phyloP scores from a whole-genome alignment of 2,797 vertebrate genomes.

The Heterohyrax brucei region DNA sequence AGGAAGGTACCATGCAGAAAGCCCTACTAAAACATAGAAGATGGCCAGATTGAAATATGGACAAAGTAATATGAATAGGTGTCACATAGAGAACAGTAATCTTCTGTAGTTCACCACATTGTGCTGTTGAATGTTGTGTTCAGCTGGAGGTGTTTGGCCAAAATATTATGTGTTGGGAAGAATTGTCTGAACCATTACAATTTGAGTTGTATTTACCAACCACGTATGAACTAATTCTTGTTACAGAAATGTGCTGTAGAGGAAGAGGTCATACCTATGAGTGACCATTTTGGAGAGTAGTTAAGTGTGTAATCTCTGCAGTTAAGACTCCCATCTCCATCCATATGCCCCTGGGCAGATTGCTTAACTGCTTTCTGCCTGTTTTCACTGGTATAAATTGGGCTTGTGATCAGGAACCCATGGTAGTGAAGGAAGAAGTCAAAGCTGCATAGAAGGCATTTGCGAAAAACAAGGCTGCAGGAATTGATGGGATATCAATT shows the following conservation, averaged over 20 bases:
- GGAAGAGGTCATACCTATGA: not conserved
- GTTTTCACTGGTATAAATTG: not conserved
- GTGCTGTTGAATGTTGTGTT: not conserved
- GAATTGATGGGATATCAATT: no score
- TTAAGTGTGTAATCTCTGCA: not conserved
- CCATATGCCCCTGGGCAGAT: not conserved
- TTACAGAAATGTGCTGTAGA: not conserved
- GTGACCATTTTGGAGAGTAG: not conserved
- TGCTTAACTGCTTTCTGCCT: not conserved
- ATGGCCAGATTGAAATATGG: not conserved
- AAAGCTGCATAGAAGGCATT: no score
- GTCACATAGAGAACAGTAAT: rapidly evolving
- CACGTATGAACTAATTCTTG: not conserved
- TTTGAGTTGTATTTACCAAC: not conserved
- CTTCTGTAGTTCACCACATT: not conserved
- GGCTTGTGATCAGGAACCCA: no score
- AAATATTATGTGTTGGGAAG: not conserved
- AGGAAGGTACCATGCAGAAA: not conserved
- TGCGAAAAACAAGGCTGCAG: no score
- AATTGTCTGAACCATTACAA: not conserved
- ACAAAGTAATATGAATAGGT: not conserved
- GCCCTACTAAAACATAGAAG: not conserved
- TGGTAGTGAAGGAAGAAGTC: no score
- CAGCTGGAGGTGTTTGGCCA: not conserved
- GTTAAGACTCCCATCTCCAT: not conserved